Conservation (phyloP, 2,113 vertebrate species). For the Hemicordylus capensis region DNA sequence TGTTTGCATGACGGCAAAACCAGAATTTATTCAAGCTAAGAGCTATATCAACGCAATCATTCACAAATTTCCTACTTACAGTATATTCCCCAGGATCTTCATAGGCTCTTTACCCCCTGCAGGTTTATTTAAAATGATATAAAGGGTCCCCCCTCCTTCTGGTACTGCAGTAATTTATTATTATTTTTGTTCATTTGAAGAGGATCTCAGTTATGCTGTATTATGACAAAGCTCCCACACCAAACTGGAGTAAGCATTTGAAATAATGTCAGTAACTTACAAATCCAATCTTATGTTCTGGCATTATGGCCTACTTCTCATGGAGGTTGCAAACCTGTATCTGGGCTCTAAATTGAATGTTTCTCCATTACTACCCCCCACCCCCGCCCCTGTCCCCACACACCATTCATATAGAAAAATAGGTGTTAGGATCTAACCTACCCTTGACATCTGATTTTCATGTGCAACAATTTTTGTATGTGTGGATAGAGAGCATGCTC, state of each 20-base stretch:
- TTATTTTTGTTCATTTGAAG: conserved; percentile 1
- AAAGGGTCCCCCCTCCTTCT: conserved; percentile 49
- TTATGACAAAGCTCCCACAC: not conserved
- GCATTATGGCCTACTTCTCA: not conserved
- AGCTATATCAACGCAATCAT: conserved; percentile 61
- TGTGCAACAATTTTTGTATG: no score
- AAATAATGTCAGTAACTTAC: not conserved
- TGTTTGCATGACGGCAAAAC: conserved; percentile 66
- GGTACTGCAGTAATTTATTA: conserved; percentile 19
- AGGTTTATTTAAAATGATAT: conserved; percentile 58
- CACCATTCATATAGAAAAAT: not conserved
- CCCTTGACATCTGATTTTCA: no score
- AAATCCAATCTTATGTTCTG: not conserved
- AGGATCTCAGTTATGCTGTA: not conserved
- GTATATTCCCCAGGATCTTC: conserved; percentile 60
- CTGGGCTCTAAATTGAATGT: not conserved
- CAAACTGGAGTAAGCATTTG: not conserved
- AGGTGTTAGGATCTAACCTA: no score
- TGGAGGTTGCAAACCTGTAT: not conserved
- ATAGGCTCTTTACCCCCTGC: conserved; percentile 54
- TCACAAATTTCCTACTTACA: conserved; percentile 57
- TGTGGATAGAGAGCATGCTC: no score
- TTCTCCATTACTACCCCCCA: no score
- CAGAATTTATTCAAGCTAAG: conserved; percentile 73
- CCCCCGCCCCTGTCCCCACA: no score